A percentile compares a stretch with the other conserved stretches of the same genome.
phyloP scores from a whole-genome alignment of 2,797 vertebrate genomes.

The Schizopygopsis pylzovi region DNA sequence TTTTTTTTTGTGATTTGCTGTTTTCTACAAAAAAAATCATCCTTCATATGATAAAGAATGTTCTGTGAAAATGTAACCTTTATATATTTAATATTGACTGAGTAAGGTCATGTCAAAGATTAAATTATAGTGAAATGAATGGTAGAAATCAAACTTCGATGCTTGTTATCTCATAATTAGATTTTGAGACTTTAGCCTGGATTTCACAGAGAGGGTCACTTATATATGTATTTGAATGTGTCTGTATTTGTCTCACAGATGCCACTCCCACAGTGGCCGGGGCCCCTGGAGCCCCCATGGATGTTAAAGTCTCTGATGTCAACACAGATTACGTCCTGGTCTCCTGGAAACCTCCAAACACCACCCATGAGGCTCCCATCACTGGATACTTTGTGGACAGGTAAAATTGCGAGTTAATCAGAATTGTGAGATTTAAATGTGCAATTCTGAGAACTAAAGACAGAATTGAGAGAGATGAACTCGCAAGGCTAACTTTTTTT shows the following conservation, averaged over 20 bases:
- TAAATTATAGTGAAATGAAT: too few species aligned
- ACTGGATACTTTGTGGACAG: constrained; percentile 95
- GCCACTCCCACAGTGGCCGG: constrained; percentile 80
- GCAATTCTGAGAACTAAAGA: background rate
- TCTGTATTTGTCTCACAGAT: constrained; percentile 73
- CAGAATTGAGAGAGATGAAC: too few species aligned
- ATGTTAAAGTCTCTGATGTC: constrained; percentile 86
- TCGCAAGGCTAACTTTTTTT: background rate
- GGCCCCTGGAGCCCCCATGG: constrained; percentile 93
- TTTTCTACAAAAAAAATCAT: too few species aligned
- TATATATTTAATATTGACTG: too few species aligned
- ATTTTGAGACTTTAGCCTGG: too few species aligned
- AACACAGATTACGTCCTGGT: constrained; percentile 94
- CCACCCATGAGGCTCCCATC: constrained; percentile 84
- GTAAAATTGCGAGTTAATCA: constrained; percentile 56
- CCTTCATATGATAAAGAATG: too few species aligned
- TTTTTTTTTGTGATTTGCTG: too few species aligned
- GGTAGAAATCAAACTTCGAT: too few species aligned
- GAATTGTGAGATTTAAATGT: background rate
- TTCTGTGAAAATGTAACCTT: too few species aligned
- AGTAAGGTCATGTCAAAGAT: too few species aligned
- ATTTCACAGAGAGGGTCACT: too few species aligned
- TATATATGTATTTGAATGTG: background rate
- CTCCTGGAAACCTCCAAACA: constrained; percentile 96
- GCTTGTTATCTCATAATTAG: too few species aligned